Evolutionary conservation across 2,888 invertebrate species (phyloP).

Genomic region (Idaea aversata): DNA sequence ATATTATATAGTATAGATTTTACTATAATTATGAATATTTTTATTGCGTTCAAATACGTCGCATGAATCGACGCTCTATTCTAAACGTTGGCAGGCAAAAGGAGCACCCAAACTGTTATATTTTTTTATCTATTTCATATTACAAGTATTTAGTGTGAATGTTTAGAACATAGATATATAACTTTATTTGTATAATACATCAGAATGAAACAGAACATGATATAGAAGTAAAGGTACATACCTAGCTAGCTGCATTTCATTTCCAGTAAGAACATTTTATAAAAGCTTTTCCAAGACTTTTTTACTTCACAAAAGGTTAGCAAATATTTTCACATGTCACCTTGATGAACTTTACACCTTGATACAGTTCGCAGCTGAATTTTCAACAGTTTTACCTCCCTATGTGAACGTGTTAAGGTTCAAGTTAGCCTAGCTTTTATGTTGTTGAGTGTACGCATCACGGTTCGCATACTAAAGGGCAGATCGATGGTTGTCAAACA

Average conservation of each 20-base stretch:
- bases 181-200: too few relatives aligned
- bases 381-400: neutral
- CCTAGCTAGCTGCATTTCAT: neutral
- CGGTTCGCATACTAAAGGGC: conserved; percentile 76
- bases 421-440: neutral
- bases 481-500: conserved; percentile 80
- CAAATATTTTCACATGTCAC: conserved; percentile 1
- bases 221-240: too few relatives aligned
- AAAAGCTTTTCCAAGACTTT: neutral
- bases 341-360: neutral
- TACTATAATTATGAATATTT: too few relatives aligned
- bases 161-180: too few relatives aligned
- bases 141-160: neutral
- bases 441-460: conserved; percentile 25
- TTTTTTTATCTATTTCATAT: neutral
- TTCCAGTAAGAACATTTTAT: neutral
- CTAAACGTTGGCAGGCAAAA: too few relatives aligned
- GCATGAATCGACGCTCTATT: too few relatives aligned
- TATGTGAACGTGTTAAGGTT: neutral
- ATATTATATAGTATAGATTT: too few relatives aligned
- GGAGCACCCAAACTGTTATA: too few relatives aligned
- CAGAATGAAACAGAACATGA: too few relatives aligned
- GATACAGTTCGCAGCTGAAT: neutral
- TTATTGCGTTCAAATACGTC: too few relatives aligned
- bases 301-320: neutral